A percentile compares a stretch with the other conserved stretches of the same genome.
These are phyloP conservation scores for Drosophila fuyamai DNA, from an alignment of 1,140 invertebrate species.

Conservation along the genomic window DNA sequence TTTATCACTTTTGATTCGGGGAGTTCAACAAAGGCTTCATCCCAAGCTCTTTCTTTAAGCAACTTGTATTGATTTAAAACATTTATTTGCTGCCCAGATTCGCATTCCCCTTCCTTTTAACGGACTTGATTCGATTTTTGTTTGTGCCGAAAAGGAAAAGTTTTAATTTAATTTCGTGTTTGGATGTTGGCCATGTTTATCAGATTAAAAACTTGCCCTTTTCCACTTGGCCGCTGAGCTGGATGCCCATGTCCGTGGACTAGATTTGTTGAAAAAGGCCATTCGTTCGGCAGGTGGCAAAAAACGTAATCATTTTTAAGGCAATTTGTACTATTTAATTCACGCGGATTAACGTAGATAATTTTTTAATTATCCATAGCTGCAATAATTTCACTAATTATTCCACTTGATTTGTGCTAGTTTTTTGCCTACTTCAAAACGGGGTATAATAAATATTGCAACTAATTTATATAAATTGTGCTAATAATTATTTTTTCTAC, in stretches of 20 bases:
- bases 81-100: slow-evolving; percentile 62
- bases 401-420: slow-evolving; percentile 11
- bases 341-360: slow-evolving; percentile 37
- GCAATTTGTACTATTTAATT: slow-evolving; percentile 19
- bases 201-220: slow-evolving; percentile 71
- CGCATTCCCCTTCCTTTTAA: not conserved
- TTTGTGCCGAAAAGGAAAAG: slow-evolving; percentile 52
- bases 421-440: slow-evolving; percentile 2
- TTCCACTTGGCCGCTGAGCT: slow-evolving; percentile 11
- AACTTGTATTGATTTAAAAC: slow-evolving; percentile 77
- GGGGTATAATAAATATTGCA: not conserved
- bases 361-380: slow-evolving; percentile 24
- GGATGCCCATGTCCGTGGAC: not conserved
- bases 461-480: slow-evolving; percentile 3
- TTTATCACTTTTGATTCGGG: slow-evolving; percentile 81
- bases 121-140: slow-evolving; percentile 44
- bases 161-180: slow-evolving; percentile 70
- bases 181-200: slow-evolving; percentile 51
- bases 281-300: slow-evolving; percentile 1
- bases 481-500: not conserved
- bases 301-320: slow-evolving; percentile 14
- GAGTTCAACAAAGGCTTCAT: slow-evolving; percentile 24
- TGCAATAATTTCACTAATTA: slow-evolving; percentile 34
- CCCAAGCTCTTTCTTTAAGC: slow-evolving; percentile 6
- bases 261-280: not conserved